Percentiles rank a stretch among this genome's conserved stretches.
phyloP scores from a whole-genome alignment of 2,888 invertebrate genomes.

The Cryptophagus acutangulus region DNA sequence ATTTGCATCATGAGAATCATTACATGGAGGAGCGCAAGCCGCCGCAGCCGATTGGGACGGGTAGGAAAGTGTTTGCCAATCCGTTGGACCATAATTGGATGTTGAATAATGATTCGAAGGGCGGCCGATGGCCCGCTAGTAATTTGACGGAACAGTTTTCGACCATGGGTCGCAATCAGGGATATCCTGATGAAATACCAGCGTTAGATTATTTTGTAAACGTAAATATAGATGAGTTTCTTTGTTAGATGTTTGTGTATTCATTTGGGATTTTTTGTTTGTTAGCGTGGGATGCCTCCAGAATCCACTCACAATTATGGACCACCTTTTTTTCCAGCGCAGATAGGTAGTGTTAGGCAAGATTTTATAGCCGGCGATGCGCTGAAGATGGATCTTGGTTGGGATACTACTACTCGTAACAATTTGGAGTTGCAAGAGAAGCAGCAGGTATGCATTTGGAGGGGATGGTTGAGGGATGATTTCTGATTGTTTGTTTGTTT shows the following conservation, averaged over 20 bases:
- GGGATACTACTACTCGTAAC: constrained; percentile 37
- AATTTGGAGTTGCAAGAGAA: constrained; percentile 45
- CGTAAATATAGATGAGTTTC: constrained; percentile 33
- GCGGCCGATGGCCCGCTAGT: constrained; percentile 20
- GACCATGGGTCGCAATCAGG: constrained; percentile 18
- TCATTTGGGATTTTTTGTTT: constrained; percentile 4
- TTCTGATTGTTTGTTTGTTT: constrained; percentile 10
- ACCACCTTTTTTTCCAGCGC: constrained; percentile 31
- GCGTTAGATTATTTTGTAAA: constrained; percentile 49
- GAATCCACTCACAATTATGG: constrained; percentile 38
- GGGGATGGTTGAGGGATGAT: background rate
- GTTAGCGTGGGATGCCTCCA: constrained; percentile 36
- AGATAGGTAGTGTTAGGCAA: constrained; percentile 33
- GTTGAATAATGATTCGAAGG: constrained; percentile 15
- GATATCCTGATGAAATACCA: constrained; percentile 48
- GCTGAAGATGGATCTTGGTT: constrained; percentile 39
- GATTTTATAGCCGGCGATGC: constrained; percentile 39
- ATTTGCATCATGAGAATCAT: constrained; percentile 23
- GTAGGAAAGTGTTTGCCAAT: constrained; percentile 56
- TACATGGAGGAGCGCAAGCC: constrained; percentile 55
- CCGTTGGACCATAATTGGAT: constrained; percentile 24
- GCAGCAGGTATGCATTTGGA: constrained; percentile 39
- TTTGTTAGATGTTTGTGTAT: constrained; percentile 12
- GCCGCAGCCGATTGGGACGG: constrained; percentile 71
- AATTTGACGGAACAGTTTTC: background rate